Evolutionary conservation across 92 coral and sea anemone species (phyloP), one percentile per base, ranked within the genome.

Genomic region (Epizoanthus rinbou): DNA sequence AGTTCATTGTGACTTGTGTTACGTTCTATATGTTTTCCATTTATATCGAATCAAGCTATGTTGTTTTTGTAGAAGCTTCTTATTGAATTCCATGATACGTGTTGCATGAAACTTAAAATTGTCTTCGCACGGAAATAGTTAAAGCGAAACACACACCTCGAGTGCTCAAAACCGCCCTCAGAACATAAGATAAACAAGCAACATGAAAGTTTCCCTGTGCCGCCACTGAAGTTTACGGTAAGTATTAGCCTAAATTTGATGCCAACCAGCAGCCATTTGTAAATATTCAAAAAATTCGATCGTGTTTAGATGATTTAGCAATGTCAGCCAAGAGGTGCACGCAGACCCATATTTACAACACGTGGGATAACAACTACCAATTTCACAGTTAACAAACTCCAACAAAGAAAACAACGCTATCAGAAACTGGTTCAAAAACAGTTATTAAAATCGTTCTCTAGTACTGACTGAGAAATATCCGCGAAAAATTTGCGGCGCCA

Each of bases 101-200:
- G 22, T 7, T 33, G 50, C 53, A 75, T 75, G 54, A 18, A 67
- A 16, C n/a, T 24, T 37, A 23, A 7, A 65, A 37, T 24, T 31
- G 72, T 16, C 72, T 15, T 9, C 31, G 72, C 72, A 33, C 72
- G 71, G 71, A 60, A 75, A 53, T 19, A 19, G 66, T 65, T n/a
- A 16, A 21, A 15, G 56, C 43, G 6, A 19, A 56, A 54, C 54
- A 54, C 19, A 52, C 57, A 28, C 57, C 80, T 74, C 22, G 18
- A 74, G 47, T 56, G 65, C 39, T 53, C 31, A 59, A 54, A 74
- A 70, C 54, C 64, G 64, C 80, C 80, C 67, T 56, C 67, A 57
- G 57, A 75, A 37, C 17, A 39, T 15, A 19, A n/a, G 43, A 17
- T n/a, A 62, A 62, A 18, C 8, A 10, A n/a, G 14, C 14, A 60